Percentiles rank a stretch among this genome's conserved stretches.
These are phyloP conservation scores for Suncus etruscus DNA, from an alignment of 2,113 vertebrate genomes.

Conservation along the genomic window DNA sequence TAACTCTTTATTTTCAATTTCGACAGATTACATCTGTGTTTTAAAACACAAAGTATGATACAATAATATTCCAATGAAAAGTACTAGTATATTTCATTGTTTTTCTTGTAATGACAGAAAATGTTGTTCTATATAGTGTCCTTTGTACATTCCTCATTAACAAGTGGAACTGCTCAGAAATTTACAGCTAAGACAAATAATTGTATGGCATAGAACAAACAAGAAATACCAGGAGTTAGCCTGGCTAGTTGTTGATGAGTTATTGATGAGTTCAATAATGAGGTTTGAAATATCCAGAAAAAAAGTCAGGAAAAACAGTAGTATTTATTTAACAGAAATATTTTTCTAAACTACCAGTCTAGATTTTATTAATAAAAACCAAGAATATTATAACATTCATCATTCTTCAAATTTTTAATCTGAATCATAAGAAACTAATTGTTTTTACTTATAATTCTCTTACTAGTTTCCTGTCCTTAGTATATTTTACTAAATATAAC, in stretches of 20 bases:
- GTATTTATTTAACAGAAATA: not conserved
- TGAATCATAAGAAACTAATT: not conserved
- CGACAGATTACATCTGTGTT: too few species aligned
- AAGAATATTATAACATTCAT: not conserved
- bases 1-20: not conserved
- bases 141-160: not conserved
- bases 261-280: not conserved
- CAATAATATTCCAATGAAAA: not conserved
- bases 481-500: not conserved
- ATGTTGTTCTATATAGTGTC: not conserved
- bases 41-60: not conserved
- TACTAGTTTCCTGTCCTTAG: not conserved
- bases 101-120: not conserved
- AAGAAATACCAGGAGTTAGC: not conserved
- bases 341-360: not conserved
- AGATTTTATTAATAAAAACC: not conserved
- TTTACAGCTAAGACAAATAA: not conserved
- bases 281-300: not conserved
- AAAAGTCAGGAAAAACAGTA: not conserved
- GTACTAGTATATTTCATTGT: not conserved
- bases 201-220: not conserved
- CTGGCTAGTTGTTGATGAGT: too few species aligned
- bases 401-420: not conserved
- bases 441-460: constrained; percentile 2
- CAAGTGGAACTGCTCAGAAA: not conserved